phyloP scores from a whole-genome alignment of 2,797 vertebrate genomes.

The Poeciliopsis presidionis region DNA sequence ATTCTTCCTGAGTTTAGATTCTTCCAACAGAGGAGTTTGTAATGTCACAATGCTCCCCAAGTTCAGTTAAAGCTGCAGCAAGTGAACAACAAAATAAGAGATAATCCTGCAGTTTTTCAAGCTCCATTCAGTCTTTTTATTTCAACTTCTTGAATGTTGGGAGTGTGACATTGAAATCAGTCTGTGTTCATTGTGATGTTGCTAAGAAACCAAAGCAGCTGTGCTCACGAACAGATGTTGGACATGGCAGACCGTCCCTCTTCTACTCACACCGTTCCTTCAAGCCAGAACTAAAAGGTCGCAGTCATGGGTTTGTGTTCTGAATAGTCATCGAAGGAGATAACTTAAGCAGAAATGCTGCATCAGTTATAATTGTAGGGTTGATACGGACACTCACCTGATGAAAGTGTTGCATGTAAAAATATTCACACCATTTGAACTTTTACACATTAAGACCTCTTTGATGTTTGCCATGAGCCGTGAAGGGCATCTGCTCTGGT shows the following conservation, averaged over 20 bases:
- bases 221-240: slow-evolving; percentile 8
- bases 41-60: background rate
- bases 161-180: background rate
- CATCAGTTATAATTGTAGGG: background rate
- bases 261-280: background rate
- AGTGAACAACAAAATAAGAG: background rate
- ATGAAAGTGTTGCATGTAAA: background rate
- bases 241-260: background rate
- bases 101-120: background rate
- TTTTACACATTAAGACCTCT: background rate
- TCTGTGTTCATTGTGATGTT: slow-evolving; percentile 4
- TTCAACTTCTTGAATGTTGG: slow-evolving; percentile 5
- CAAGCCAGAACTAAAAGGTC: background rate
- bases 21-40: background rate
- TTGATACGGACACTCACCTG: too few relatives aligned
- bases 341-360: background rate
- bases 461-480: background rate
- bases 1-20: slow-evolving; percentile 2
- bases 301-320: background rate
- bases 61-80: background rate
- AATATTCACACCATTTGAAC: background rate
- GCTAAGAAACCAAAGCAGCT: slow-evolving; percentile 22
- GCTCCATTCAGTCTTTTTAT: background rate
- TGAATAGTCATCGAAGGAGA: background rate
- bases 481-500: background rate